Percentiles rank a stretch among this genome's conserved stretches.
phyloP scores from a whole-genome alignment of 2,888 invertebrate genomes.

The Cremastinae sp. region DNA sequence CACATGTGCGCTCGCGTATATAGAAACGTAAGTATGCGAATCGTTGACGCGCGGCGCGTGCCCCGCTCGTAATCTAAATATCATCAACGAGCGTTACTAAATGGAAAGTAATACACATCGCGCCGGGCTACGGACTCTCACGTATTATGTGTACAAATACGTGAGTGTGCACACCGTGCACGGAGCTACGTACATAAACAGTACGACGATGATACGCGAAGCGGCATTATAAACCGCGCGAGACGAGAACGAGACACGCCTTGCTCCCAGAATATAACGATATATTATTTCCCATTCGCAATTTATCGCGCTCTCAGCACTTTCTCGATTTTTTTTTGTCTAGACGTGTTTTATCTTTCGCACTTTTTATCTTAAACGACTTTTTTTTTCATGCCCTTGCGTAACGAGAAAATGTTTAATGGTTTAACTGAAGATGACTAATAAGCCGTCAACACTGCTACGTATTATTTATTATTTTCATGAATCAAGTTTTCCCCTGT shows the following conservation, averaged over 20 bases:
- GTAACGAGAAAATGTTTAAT: constrained; percentile 60
- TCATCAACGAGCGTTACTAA: constrained; percentile 66
- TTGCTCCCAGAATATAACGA: constrained; percentile 57
- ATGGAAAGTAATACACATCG: constrained; percentile 64
- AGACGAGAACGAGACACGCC: constrained; percentile 60
- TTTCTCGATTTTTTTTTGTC: constrained; percentile 26
- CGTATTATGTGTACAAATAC: constrained; percentile 29
- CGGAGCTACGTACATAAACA: constrained; percentile 3
- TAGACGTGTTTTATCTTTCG: constrained; percentile 17
- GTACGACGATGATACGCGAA: constrained; percentile 48
- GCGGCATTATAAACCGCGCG: constrained; percentile 56
- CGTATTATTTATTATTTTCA: constrained; percentile 60
- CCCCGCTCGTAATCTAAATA: constrained; percentile 64
- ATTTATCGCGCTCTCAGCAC: constrained; percentile 62
- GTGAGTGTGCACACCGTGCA: background rate
- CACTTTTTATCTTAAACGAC: constrained; percentile 48
- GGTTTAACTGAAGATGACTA: constrained; percentile 61
- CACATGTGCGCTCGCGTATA: background rate
- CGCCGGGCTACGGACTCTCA: constrained; percentile 38
- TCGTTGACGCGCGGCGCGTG: constrained; percentile 64
- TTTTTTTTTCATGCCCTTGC: constrained; percentile 55
- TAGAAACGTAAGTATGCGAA: background rate
- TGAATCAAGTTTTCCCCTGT: constrained; percentile 54
- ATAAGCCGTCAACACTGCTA: constrained; percentile 61
- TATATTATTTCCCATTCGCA: constrained; percentile 66